A percentile compares a stretch with the other conserved stretches of the same genome.
These are phyloP conservation scores for Arbacia lixula DNA, from an alignment of 53 echinoderm and acorn worm species.

Conservation along the genomic window DNA sequence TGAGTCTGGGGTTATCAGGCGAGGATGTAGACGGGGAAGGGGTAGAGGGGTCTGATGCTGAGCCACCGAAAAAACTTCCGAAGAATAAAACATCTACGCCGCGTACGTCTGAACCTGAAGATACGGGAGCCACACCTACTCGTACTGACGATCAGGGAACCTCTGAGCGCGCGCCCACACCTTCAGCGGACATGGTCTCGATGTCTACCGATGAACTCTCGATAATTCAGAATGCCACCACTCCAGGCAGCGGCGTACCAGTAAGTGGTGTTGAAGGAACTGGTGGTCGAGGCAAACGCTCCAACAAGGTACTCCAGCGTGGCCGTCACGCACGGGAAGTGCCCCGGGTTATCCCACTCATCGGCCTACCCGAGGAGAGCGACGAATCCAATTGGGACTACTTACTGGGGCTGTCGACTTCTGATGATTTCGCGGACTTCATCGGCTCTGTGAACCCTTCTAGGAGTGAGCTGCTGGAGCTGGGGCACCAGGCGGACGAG, in stretches of 20 bases:
- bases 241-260: background rate
- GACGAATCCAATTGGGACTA: constrained; percentile 59
- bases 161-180: background rate
- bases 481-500: constrained; percentile 72
- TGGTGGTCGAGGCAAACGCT: constrained; percentile 13
- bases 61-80: background rate
- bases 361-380: background rate
- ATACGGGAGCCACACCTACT: background rate
- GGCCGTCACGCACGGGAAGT: background rate
- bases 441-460: constrained; percentile 72
- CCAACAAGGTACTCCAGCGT: background rate
- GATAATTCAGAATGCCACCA: no score
- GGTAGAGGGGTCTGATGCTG: background rate
- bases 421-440: constrained; percentile 75
- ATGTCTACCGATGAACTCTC: background rate
- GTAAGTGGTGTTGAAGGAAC: background rate
- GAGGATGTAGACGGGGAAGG: background rate
- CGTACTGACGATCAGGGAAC: background rate
- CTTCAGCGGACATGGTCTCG: background rate
- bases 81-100: background rate
- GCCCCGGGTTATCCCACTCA: background rate
- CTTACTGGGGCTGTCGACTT: constrained; percentile 59
- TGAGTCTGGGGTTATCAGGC: constrained; percentile 8
- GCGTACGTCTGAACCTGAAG: background rate
- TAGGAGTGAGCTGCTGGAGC: constrained; percentile 44